A percentile compares a stretch with the other conserved stretches of the same genome.
phyloP scores from a whole-genome alignment of 2,797 vertebrate genomes.

The Hoplostethus mediterraneus region DNA sequence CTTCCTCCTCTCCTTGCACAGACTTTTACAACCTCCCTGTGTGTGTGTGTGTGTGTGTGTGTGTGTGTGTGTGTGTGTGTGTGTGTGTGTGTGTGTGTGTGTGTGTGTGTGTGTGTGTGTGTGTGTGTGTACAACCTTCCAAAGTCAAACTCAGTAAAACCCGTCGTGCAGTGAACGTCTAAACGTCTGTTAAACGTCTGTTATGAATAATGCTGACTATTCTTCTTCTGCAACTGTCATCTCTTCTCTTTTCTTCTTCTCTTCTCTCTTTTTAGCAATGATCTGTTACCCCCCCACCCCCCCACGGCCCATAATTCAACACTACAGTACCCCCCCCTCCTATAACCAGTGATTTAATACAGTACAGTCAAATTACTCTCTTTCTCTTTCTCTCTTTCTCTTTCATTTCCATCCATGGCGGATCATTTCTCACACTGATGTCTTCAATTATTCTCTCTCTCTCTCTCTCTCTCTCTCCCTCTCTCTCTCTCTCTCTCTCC shows the following conservation, averaged over 20 bases:
- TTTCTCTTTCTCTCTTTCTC: neutral
- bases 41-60: neutral
- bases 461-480: constrained; percentile 22
- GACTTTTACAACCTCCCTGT: too few species aligned
- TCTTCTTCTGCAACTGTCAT: constrained; percentile 40
- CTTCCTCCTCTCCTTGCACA: neutral
- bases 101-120: too few species aligned
- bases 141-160: constrained; percentile 53
- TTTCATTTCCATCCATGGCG: neutral
- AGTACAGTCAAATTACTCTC: neutral
- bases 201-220: constrained; percentile 56
- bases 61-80: neutral
- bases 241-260: constrained; percentile 25
- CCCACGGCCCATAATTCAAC: constrained; percentile 46
- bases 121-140: constrained; percentile 24
- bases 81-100: neutral
- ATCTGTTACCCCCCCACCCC: constrained; percentile 40
- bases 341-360: neutral
- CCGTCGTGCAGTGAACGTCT: constrained; percentile 15
- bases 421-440: too few species aligned
- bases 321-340: constrained; percentile 10
- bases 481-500: constrained; percentile 15
- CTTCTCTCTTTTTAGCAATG: constrained; percentile 20
- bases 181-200: constrained; percentile 24
- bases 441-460: neutral